phyloP scores from a whole-genome alignment of 2,888 invertebrate species.

The Chymomyza caudatula region DNA sequence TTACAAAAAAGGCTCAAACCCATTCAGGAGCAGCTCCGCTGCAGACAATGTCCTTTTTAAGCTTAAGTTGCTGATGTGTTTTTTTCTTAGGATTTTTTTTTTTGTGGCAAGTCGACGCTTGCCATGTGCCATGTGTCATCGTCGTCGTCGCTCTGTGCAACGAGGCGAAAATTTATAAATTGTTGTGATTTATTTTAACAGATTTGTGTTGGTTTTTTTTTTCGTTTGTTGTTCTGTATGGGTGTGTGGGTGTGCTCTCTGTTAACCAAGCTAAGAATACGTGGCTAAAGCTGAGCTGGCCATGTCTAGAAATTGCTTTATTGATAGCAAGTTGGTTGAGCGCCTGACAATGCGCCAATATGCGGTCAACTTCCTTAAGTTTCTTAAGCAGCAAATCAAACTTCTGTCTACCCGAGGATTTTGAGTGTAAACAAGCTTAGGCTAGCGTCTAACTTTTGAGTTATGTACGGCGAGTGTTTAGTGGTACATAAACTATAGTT shows the following conservation, averaged over 20 bases:
- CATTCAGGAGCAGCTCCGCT: slow-evolving; percentile 15
- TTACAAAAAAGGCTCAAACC: slow-evolving; percentile 45
- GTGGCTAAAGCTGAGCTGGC: neutral
- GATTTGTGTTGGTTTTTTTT: slow-evolving; percentile 38
- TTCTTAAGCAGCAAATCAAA: slow-evolving; percentile 25
- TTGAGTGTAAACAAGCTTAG: neutral
- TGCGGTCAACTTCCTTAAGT: slow-evolving; percentile 57
- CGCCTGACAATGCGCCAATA: slow-evolving; percentile 69
- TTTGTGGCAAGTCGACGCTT: neutral
- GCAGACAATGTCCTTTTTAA: slow-evolving; percentile 52
- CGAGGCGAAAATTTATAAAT: slow-evolving; percentile 72
- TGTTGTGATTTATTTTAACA: slow-evolving; percentile 72
- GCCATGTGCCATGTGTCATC: slow-evolving; percentile 16
- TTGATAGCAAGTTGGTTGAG: slow-evolving; percentile 65
- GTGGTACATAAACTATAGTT: neutral
- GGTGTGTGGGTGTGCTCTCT: neutral
- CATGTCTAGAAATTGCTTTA: slow-evolving; percentile 51
- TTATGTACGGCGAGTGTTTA: neutral
- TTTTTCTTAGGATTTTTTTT: slow-evolving; percentile 6
- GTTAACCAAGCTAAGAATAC: neutral
- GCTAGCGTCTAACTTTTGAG: neutral
- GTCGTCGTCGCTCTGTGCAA: slow-evolving; percentile 43
- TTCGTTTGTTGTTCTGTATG: neutral
- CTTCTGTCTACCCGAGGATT: neutral
- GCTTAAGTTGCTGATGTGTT: neutral